phyloP scores from a whole-genome alignment of 2,797 vertebrate genomes.

The Holocentrus rufus region DNA sequence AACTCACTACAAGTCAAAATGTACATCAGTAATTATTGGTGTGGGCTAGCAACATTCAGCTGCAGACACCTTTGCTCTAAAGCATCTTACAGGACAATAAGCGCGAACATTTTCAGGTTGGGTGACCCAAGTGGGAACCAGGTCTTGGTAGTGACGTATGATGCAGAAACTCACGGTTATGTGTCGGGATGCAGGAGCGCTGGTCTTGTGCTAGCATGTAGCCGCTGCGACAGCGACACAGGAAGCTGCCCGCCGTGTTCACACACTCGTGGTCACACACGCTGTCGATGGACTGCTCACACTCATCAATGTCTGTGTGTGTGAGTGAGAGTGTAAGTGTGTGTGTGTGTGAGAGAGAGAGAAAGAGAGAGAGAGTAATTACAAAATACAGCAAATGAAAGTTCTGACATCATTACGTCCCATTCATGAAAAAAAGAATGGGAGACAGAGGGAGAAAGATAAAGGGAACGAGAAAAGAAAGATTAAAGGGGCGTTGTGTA shows the following conservation, averaged over 20 bases:
- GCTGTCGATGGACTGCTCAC: constrained; percentile 67
- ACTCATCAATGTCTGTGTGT: constrained; percentile 83
- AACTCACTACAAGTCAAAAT: constrained; percentile 71
- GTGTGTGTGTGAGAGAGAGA: neutral
- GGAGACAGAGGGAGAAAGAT: too few relatives aligned
- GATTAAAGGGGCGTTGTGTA: too few relatives aligned
- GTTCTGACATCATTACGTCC: neutral
- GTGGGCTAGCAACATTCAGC: too few relatives aligned
- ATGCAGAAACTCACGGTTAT: constrained; percentile 74
- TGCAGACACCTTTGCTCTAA: too few relatives aligned
- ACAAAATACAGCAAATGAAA: neutral
- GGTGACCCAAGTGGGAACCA: neutral
- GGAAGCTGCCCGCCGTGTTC: constrained; percentile 82
- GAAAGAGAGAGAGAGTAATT: neutral
- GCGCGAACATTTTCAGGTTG: neutral
- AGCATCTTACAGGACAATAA: too few relatives aligned
- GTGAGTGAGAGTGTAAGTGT: constrained; percentile 2
- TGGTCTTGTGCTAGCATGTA: constrained; percentile 79
- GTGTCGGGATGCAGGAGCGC: constrained; percentile 75
- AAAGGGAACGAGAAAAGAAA: too few relatives aligned
- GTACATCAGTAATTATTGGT: neutral
- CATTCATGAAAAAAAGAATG: too few relatives aligned
- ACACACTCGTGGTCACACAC: constrained; percentile 82
- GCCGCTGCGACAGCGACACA: constrained; percentile 77
- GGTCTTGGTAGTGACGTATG: neutral